These are phyloP conservation scores for Ecdyonurus torrentis DNA, from an alignment of 2,888 invertebrate species.

Conservation along the genomic window DNA sequence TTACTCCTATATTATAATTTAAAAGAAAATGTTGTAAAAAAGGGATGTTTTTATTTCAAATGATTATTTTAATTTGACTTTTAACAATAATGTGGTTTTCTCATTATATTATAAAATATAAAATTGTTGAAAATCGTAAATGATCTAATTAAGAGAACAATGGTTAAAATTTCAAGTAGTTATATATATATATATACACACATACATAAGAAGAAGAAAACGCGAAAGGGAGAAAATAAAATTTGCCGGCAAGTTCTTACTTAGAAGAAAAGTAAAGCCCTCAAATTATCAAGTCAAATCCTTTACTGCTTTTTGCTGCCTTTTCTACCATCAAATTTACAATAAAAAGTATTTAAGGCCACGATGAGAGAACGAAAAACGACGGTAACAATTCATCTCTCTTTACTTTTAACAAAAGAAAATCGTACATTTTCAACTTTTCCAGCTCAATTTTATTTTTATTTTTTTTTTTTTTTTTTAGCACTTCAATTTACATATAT, in stretches of 20 bases:
- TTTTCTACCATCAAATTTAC: not conserved
- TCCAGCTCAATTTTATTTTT: too few species aligned
- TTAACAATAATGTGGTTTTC: not conserved
- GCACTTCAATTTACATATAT: too few species aligned
- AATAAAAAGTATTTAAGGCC: not conserved
- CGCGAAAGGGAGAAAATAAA: not conserved
- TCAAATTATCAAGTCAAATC: not conserved
- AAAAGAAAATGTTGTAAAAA: not conserved
- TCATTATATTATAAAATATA: not conserved
- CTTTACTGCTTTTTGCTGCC: too few species aligned
- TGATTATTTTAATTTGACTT: not conserved
- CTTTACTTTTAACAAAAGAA: not conserved
- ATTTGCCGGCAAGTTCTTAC: not conserved
- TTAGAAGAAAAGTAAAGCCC: not conserved
- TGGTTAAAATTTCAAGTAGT: too few species aligned
- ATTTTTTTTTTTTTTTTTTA: too few species aligned
- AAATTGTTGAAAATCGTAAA: not conserved
- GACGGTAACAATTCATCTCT: not conserved
- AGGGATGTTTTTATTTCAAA: not conserved
- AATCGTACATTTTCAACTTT: too few species aligned
- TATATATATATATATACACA: too few species aligned
- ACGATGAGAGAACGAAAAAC: too few species aligned
- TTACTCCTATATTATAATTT: not conserved
- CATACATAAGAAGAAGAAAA: not conserved
- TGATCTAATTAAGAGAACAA: not conserved